These are phyloP conservation scores for Xerus rutilus DNA, from an alignment of 2,797 vertebrate genomes.

Conservation along the genomic window DNA sequence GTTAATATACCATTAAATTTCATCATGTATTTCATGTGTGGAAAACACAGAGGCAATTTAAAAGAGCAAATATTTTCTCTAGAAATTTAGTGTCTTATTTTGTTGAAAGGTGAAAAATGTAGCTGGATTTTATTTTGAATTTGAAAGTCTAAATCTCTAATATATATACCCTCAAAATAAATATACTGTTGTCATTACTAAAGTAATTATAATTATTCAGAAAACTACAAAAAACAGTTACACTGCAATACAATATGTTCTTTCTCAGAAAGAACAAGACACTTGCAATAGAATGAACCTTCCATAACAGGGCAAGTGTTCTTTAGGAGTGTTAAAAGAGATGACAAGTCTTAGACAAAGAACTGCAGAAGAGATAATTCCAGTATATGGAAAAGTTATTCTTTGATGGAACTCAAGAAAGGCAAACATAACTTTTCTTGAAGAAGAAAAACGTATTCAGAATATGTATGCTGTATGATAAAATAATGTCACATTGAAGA, in stretches of 20 bases:
- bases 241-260: background rate
- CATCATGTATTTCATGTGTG: background rate
- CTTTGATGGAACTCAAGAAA: background rate
- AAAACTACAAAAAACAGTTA: background rate
- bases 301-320: background rate
- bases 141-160: background rate
- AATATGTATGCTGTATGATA: background rate
- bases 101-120: background rate
- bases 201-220: background rate
- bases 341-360: background rate
- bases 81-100: background rate
- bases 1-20: constrained; percentile 25
- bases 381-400: background rate
- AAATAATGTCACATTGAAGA: background rate
- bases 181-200: background rate
- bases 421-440: background rate
- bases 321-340: background rate
- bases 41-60: background rate
- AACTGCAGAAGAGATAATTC: background rate
- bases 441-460: background rate
- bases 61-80: constrained; percentile 7
- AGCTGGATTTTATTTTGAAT: background rate
- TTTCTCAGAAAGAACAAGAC: background rate
- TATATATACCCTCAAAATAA: background rate
- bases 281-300: background rate